A percentile compares a stretch with the other conserved stretches of the same genome.
phyloP scores from a whole-genome alignment of 2,113 vertebrate genomes.

The Poicephalus gulielmi region DNA sequence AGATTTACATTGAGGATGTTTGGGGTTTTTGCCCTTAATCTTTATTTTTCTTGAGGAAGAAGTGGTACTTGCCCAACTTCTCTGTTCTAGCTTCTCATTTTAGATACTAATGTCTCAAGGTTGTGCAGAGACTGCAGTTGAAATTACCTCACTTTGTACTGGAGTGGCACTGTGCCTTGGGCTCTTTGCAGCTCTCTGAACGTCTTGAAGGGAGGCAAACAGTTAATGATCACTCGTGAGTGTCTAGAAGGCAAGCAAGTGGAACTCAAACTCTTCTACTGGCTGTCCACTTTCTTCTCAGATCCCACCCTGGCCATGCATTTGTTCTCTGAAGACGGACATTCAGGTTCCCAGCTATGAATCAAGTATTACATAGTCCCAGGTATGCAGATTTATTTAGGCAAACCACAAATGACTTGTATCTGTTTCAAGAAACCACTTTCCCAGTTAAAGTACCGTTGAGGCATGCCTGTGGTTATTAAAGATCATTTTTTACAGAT shows the following conservation, averaged over 20 bases:
- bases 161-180: neutral
- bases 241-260: neutral
- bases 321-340: neutral
- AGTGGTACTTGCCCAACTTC: neutral
- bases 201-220: neutral
- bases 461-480: conserved; percentile 2
- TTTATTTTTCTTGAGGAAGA: neutral
- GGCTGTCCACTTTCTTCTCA: neutral
- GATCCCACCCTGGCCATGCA: neutral
- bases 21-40: neutral
- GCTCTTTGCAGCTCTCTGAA: neutral
- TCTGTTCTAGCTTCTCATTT: neutral
- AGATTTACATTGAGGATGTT: neutral
- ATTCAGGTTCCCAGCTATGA: neutral
- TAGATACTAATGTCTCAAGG: neutral
- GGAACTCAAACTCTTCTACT: neutral
- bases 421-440: conserved; percentile 14
- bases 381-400: neutral
- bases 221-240: neutral
- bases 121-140: neutral
- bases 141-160: neutral
- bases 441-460: neutral
- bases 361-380: neutral
- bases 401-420: conserved; percentile 9
- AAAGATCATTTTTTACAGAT: neutral